Evolutionary conservation across 2,113 vertebrate genomes (phyloP).

Genomic region (Benitochromis conjunctus): DNA sequence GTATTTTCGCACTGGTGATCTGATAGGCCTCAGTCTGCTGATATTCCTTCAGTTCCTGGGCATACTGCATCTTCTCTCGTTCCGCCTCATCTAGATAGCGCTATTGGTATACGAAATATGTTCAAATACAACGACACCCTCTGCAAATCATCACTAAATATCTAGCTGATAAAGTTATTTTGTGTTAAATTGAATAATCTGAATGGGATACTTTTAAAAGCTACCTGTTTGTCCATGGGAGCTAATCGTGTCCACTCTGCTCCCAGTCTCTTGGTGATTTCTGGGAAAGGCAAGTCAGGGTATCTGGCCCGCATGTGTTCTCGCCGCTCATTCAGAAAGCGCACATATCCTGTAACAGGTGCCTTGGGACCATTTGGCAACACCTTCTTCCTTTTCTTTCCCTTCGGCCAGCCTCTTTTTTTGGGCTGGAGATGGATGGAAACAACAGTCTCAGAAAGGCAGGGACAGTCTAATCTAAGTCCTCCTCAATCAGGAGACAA

Average conservation of each 20-base stretch:
- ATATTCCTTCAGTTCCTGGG: constrained; percentile 90
- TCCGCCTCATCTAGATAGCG: constrained; percentile 94
- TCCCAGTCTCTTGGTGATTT: constrained; percentile 96
- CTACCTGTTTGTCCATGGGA: constrained; percentile 85
- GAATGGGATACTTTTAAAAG: neutral
- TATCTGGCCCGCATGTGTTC: constrained; percentile 90
- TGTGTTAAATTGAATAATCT: neutral
- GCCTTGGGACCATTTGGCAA: constrained; percentile 96
- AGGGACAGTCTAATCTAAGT: neutral
- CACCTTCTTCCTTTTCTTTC: constrained; percentile 98
- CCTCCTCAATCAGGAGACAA: neutral
- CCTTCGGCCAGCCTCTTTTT: constrained; percentile 97
- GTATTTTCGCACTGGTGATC: constrained; percentile 89
- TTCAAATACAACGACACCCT: neutral
- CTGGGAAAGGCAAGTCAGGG: constrained; percentile 91
- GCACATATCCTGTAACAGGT: constrained; percentile 90
- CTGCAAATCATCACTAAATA: neutral
- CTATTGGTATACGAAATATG: constrained; percentile 52
- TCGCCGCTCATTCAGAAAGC: constrained; percentile 90
- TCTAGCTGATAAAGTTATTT: neutral
- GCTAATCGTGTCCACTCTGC: constrained; percentile 94
- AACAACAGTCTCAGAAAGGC: neutral
- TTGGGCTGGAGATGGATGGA: constrained; percentile 77
- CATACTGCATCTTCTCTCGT: constrained; percentile 93
- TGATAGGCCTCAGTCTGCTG: constrained; percentile 96